Base-by-base conservation (phyloP, 1,140 invertebrate species). In the Drosophila sp. region DNA sequence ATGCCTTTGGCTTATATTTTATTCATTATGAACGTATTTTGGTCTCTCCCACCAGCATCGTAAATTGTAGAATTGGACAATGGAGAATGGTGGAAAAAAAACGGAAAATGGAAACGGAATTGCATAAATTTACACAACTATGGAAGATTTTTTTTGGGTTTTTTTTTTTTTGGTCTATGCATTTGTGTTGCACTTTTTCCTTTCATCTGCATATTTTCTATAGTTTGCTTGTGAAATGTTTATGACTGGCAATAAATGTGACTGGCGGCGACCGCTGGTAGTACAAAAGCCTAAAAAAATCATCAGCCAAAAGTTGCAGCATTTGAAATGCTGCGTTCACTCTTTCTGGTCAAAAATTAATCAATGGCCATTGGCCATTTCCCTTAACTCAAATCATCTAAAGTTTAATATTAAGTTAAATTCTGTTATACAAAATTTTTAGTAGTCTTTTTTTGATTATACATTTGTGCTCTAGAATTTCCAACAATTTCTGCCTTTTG, bases 121-220 rank as follows among this genome's bases (percentile, higher is more conserved):
- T 66, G 67, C 74, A 77, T 71, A 77, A 77, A 77, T 77, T 77
- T 70, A 38, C 67, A 71, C 56, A 77, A 77, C 74, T 77, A 77
- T 77, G 74, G 47, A 66, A 40, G 63, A 60, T 67, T 35, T 17
- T 41, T 32, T 27, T 32, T 10, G 5, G 32, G 1, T 11, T 38
- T 29, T 29, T 44, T 41, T 60, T 57, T 66, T 54, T 63, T 30
- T 69, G 72, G 68, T 65, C 40, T 40, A n/a, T 57, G 73, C 47
- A 70, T 27, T 76, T 77, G 67, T 77, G 7, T 32, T 71, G 32
- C 68, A 30, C 8, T 35, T 23, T 60, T 61, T 63, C 44, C 25
- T 23, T 50, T 25, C 44, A 50, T 67, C 27, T 44, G 30, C 27
- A 66, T 40, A 30, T 56, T 71, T 76, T 76, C 73, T 57, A 71